Evolutionary conservation across 1,140 invertebrate species (phyloP), one percentile per base, ranked within the genome.

Genomic region (Riptortus pedestris): DNA sequence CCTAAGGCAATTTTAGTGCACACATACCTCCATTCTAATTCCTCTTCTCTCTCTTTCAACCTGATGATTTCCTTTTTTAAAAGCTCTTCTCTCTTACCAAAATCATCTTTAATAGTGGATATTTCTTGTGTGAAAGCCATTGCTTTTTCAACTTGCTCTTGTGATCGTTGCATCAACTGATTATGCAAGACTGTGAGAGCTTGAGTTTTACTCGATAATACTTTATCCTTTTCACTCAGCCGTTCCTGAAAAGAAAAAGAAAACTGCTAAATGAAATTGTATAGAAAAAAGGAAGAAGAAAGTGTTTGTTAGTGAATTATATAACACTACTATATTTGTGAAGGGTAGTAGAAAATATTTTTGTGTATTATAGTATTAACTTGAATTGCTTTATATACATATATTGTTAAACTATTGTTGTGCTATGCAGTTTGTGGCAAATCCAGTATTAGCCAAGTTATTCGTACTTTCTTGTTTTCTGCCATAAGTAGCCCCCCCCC

Each of bases 101-200:
- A 65, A 7, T 65, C 64, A 18, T 61, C 58, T 43, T 65, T 65
- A 12, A 65, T 29, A 11, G 31, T n/a, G 18, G 59, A 28, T n/a
- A 65, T 29, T 18, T 58, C 45, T 22, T 60, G 38, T 26, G 47
- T 65, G 18, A 65, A 51, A n/a, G 47, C 45, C 20, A 45, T 31
- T 16, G 59, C 64, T 24, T 38, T 60, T 31, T 28, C 38, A 14
- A 52, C 26, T 16, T 59, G 33, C 24, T 59, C 29, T 22, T 61
- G 38, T 22, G 43, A 59, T 24, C 43, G 58, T 20, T 47, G 26
- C 38, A 60, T 60, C 3, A 65, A 38, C 28, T 65, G 59, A 14
- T 43, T 26, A 12, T 60, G 45, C n/a, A 65, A 22, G 9, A 60
- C 59, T n/a, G 58, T 60, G 20, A 60, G 43, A 29, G 38, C 38